These are phyloP conservation scores for Lindbergichthys nudifrons DNA, from an alignment of 2,797 vertebrate genomes.

Conservation along the genomic window DNA sequence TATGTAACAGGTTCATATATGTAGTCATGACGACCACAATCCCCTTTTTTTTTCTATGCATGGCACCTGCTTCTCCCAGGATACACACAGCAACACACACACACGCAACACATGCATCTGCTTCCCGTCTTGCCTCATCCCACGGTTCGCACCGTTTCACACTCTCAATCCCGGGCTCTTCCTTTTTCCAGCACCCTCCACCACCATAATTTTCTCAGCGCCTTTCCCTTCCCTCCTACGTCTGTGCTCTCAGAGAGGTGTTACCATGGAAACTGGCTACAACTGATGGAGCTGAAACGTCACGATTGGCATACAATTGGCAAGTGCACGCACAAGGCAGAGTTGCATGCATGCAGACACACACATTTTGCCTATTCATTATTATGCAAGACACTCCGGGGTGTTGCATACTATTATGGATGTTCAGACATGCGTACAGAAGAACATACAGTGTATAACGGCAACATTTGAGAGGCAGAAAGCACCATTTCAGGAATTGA, in stretches of 20 bases:
- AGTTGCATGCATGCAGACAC: conserved; percentile 11
- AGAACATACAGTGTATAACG: not conserved
- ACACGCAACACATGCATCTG: conserved; percentile 49
- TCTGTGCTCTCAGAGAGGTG: conserved; percentile 75
- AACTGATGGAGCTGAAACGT: conserved; percentile 81
- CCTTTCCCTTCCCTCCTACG: conserved; percentile 69
- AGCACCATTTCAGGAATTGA: not conserved
- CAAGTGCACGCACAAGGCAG: conserved; percentile 11
- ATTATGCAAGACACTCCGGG: conserved; percentile 64
- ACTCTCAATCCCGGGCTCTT: conserved; percentile 66
- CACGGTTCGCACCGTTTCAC: conserved; percentile 59
- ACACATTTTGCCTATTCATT: conserved; percentile 61
- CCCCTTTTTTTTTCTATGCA: not conserved
- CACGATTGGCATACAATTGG: conserved; percentile 74
- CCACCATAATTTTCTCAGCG: conserved; percentile 72
- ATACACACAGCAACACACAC: conserved; percentile 35
- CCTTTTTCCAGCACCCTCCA: conserved; percentile 68
- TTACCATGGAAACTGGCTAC: conserved; percentile 89
- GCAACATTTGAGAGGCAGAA: not conserved
- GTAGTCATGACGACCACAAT: conserved; percentile 42
- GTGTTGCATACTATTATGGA: conserved; percentile 22
- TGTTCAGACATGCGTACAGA: conserved; percentile 12
- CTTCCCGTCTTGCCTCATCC: conserved; percentile 62
- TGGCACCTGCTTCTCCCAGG: conserved; percentile 26
- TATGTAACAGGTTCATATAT: conserved; percentile 30